Percentiles rank a stretch among this genome's conserved stretches.
Conservation (phyloP, 2,797 vertebrate species). For the Microctenopoma steveboyesi region DNA sequence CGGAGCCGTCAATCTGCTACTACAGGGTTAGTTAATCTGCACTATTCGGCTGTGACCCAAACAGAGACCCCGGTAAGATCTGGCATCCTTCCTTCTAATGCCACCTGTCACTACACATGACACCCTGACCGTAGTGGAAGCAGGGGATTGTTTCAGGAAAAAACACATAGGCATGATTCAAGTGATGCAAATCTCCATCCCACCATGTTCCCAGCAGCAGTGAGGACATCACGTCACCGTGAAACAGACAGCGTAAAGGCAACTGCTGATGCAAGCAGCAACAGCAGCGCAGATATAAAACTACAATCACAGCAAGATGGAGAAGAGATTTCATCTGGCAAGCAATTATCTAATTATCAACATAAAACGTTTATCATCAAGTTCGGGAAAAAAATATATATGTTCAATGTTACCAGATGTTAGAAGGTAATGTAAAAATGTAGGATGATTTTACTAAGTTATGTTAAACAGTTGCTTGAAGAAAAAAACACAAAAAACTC, state of each 20-base stretch:
- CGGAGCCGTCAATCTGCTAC: conserved; percentile 42
- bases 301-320: conserved; percentile 8
- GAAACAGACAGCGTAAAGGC: conserved; percentile 10
- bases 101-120: conserved; percentile 18
- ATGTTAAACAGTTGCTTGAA: not conserved
- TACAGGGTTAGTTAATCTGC: conserved; percentile 38
- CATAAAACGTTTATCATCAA: not conserved
- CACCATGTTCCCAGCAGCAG: conserved; percentile 3
- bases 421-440: not conserved
- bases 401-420: not conserved
- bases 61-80: conserved; percentile 9
- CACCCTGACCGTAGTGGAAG: not conserved
- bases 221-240: conserved; percentile 30
- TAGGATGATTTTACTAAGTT: not conserved
- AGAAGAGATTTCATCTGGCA: conserved; percentile 7
- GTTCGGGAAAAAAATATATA: not conserved
- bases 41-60: conserved; percentile 26
- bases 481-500: not conserved
- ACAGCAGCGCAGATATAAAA: conserved; percentile 10
- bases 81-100: conserved; percentile 10
- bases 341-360: not conserved
- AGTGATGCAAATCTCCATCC: conserved; percentile 32
- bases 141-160: not conserved
- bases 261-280: conserved; percentile 27
- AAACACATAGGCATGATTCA: conserved; percentile 7